phyloP scores from a whole-genome alignment of 1,140 invertebrate genomes.

The Hylyphantes graminicola region DNA sequence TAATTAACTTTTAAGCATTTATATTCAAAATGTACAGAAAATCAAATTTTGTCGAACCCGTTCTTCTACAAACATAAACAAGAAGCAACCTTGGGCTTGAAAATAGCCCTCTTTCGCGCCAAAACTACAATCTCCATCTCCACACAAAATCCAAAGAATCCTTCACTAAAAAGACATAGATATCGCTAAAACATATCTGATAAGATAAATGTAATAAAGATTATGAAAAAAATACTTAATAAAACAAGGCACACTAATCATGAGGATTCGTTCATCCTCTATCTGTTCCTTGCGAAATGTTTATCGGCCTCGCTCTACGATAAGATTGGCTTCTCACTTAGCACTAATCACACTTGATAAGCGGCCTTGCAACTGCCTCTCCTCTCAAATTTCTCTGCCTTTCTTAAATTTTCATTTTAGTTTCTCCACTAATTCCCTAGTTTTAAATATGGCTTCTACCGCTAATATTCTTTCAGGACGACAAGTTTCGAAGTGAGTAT shows the following conservation, averaged over 20 bases:
- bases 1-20: too few species aligned
- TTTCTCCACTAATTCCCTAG: too few species aligned
- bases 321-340: not conserved
- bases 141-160: too few species aligned
- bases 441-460: not conserved
- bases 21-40: too few species aligned
- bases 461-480: constrained; percentile 75
- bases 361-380: not conserved
- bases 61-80: too few species aligned
- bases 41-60: too few species aligned
- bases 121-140: too few species aligned
- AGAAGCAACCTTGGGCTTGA: too few species aligned
- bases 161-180: not conserved
- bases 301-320: constrained; percentile 2
- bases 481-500: constrained; percentile 74
- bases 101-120: too few species aligned
- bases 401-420: not conserved
- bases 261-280: constrained; percentile 14
- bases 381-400: not conserved
- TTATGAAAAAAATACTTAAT: constrained; percentile 9
- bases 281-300: constrained; percentile 18
- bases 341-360: constrained; percentile 9
- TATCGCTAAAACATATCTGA: not conserved
- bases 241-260: constrained; percentile 8
- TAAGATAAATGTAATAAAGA: constrained; percentile 12